Evolutionary conservation across 2,888 invertebrate species (phyloP).

Genomic region (Neelides folsomi): DNA sequence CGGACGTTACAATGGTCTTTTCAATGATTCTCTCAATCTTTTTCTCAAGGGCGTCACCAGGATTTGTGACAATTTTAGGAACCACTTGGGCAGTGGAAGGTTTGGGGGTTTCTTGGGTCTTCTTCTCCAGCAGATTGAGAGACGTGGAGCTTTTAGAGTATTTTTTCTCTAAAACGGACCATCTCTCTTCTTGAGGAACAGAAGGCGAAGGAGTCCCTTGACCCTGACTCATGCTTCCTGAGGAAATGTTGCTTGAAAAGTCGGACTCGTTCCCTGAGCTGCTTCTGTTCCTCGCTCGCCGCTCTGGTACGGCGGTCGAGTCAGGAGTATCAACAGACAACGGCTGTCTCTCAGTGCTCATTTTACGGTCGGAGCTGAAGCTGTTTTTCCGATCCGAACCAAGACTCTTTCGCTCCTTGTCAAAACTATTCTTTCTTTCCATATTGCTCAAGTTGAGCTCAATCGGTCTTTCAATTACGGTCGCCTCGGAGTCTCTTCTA

Average conservation of each 20-base stretch:
- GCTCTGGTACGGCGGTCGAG: constrained; percentile 12
- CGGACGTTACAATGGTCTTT: constrained; percentile 15
- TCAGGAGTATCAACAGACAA: constrained; percentile 17
- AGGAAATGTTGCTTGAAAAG: constrained; percentile 24
- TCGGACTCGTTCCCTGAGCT: constrained; percentile 31
- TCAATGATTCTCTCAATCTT: constrained; percentile 30
- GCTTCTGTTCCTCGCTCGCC: constrained; percentile 26
- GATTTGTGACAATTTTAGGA: constrained; percentile 21
- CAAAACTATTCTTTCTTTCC: too few species aligned
- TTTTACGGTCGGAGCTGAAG: too few species aligned
- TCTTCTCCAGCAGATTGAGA: constrained; percentile 18
- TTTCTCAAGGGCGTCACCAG: constrained; percentile 27
- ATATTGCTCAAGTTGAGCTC: constrained; percentile 9
- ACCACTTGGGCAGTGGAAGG: constrained; percentile 13
- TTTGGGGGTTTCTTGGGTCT: constrained; percentile 6
- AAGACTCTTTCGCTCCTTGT: constrained; percentile 9
- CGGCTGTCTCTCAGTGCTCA: too few species aligned
- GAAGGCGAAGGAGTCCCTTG: constrained; percentile 7
- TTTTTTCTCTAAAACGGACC: constrained; percentile 33
- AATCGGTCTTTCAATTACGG: constrained; percentile 30
- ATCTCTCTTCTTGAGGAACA: constrained; percentile 22
- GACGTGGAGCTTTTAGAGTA: constrained; percentile 33
- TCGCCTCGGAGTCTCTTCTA: constrained; percentile 30
- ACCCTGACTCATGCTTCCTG: constrained; percentile 15
- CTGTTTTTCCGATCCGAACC: background rate